phyloP scores from a whole-genome alignment of 2,888 invertebrate genomes.

The Zaprionus obscuricornis region DNA sequence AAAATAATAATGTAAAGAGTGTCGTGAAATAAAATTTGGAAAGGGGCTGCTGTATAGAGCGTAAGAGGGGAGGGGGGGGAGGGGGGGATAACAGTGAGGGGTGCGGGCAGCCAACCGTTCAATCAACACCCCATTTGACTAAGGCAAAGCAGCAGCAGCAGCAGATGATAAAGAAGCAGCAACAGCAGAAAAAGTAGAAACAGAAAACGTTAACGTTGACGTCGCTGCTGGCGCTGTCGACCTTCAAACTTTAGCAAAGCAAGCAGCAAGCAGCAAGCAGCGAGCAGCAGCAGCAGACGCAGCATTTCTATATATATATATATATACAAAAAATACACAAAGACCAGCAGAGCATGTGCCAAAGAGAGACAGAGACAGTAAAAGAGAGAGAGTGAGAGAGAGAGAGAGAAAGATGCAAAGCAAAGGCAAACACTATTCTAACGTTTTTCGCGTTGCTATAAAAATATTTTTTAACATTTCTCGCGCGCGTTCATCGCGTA shows the following conservation, averaged over 20 bases:
- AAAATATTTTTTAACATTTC: conserved; percentile 77
- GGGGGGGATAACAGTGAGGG: conserved; percentile 6
- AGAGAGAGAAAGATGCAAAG: conserved; percentile 15
- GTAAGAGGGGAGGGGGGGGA: not conserved
- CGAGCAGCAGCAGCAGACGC: conserved; percentile 15
- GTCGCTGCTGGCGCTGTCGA: conserved; percentile 42
- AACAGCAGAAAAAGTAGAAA: conserved; percentile 8
- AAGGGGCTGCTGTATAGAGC: too few relatives aligned
- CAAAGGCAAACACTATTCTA: conserved; percentile 74
- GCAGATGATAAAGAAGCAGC: conserved; percentile 21
- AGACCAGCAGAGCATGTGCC: not conserved
- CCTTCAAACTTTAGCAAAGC: conserved; percentile 56
- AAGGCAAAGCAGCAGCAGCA: conserved; percentile 47
- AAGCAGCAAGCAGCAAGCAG: conserved; percentile 32
- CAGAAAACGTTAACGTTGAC: conserved; percentile 17
- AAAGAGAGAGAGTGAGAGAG: not conserved
- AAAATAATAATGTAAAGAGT: conserved; percentile 33
- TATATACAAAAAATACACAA: conserved; percentile 24
- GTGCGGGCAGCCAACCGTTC: conserved; percentile 68
- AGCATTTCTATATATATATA: conserved; percentile 17
- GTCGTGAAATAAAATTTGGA: too few relatives aligned
- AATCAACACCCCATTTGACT: conserved; percentile 79
- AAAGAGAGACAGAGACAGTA: conserved; percentile 4
- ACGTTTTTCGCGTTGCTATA: conserved; percentile 74
- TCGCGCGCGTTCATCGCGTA: conserved; percentile 64